phyloP scores from a whole-genome alignment of 1,140 invertebrate genomes.

The Drosophila simulans region DNA sequence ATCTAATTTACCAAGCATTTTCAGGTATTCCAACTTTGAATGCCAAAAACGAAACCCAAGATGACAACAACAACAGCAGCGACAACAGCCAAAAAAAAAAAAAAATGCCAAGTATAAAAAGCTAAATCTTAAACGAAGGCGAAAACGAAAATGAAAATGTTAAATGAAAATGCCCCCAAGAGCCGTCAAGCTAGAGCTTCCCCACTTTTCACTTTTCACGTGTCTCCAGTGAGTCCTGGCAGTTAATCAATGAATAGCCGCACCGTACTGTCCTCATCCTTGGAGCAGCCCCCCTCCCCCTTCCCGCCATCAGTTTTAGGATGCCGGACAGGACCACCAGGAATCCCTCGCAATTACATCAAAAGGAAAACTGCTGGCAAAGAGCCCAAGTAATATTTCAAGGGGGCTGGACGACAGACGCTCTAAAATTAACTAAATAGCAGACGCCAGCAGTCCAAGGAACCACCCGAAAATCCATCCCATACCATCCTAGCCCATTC shows the following conservation, averaged over 20 bases:
- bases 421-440: constrained; percentile 78
- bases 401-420: constrained; percentile 45
- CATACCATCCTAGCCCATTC: too few relatives aligned
- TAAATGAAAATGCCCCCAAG: constrained; percentile 61
- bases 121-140: constrained; percentile 9
- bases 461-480: neutral
- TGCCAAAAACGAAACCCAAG: constrained; percentile 66
- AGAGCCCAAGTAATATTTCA: constrained; percentile 66
- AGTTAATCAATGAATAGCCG: constrained; percentile 74
- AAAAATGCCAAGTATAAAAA: neutral
- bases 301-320: neutral
- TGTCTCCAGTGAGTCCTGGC: constrained; percentile 37
- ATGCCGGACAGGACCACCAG: neutral
- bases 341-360: constrained; percentile 65
- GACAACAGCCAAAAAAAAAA: constrained; percentile 4
- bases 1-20: constrained; percentile 81
- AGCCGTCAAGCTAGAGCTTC: constrained; percentile 11
- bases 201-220: constrained; percentile 1
- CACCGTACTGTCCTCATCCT: constrained; percentile 20
- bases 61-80: constrained; percentile 52
- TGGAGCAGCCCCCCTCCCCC: neutral
- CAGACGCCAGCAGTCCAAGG: constrained; percentile 1
- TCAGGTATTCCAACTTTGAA: constrained; percentile 80
- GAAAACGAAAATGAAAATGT: constrained; percentile 59
- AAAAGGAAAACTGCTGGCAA: constrained; percentile 69